Base-by-base conservation (phyloP, 2,888 invertebrate genomes). In the Eueremaeus valkanovi region DNA sequence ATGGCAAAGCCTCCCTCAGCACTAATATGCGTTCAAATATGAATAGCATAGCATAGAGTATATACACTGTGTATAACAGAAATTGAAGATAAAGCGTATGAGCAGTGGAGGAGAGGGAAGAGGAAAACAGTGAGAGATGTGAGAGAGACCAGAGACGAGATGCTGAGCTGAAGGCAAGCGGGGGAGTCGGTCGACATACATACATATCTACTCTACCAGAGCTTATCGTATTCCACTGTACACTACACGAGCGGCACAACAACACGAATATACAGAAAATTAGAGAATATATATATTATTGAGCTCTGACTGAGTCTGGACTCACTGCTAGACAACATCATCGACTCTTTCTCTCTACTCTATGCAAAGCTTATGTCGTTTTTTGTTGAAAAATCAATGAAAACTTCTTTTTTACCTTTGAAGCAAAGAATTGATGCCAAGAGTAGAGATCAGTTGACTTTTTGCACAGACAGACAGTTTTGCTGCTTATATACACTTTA, bases 1-100 rank as follows among this genome's bases (percentile, higher is more conserved):
- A 24, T 61, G 61, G 61, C 27, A 61, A 61, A 61, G 31, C 5
- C 61, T 61, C 61, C 61, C 61, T 61, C 61, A 55, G 24, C 31
- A 29, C 61, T 29, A 61, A 61, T 61, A 61, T 61, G 61, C 9
- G 18, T 29, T 6, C 5, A 6, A 21, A 24, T 61, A 61, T 31
- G 29, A 29, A 61, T 61, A 31, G 61, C 61, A 61, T 61, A 13
- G 61, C 61, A 61, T 51, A 6, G 51, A 11, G n/a, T 51, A 11
- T 55, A 55, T 27, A 55, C 18, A 9, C 9, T 45, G 8, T 42
- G 13, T 42, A 42, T 13, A 42, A 11, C 8, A 13, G 9, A 11
- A 42, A 8, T 51, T 11, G n/a, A 51, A 51, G 27, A 61, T 31
- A 31, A 61, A 27, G 16, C 58, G 61, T 11, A 45, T 70, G 70